A percentile compares a stretch with the other conserved stretches of the same genome.
Evolutionary conservation across 2,797 vertebrate genomes (phyloP).

Genomic region (Helostoma temminkii): DNA sequence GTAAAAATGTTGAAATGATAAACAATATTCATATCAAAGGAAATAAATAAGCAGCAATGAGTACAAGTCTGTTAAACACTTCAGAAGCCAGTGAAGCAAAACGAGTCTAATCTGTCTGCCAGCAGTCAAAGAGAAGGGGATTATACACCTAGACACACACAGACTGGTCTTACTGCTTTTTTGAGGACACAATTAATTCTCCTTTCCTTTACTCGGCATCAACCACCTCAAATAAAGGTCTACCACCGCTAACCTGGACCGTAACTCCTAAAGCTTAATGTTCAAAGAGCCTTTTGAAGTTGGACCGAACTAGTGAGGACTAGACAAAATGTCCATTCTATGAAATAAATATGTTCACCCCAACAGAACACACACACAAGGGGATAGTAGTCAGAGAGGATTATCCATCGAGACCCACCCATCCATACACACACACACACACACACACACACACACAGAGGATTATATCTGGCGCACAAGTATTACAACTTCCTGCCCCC

Average conservation of each 20-base stretch:
- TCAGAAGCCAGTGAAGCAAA: neutral
- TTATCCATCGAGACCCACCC: constrained; percentile 45
- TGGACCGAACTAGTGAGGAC: too few species aligned
- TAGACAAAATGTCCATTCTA: neutral
- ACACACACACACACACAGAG: constrained; percentile 22
- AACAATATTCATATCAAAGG: neutral
- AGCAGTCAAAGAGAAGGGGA: constrained; percentile 38
- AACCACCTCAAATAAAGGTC: too few species aligned
- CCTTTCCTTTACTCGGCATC: too few species aligned
- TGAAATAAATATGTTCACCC: neutral
- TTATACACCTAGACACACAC: constrained; percentile 35
- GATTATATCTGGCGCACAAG: constrained; percentile 18
- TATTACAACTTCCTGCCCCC: constrained; percentile 19
- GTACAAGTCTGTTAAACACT: constrained; percentile 8
- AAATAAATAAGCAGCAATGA: constrained; percentile 3
- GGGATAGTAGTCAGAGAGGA: constrained; percentile 45
- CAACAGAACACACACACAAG: constrained; percentile 19
- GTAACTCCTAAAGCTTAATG: too few species aligned
- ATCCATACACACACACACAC: neutral
- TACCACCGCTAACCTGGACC: too few species aligned
- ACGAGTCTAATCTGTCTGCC: constrained; percentile 39
- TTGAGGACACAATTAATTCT: too few species aligned
- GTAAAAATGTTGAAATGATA: neutral
- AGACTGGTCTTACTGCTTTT: neutral
- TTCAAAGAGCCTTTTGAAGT: neutral